Conservation (phyloP, 1,140 invertebrate species). For the Ptiloglossa arizonensis region DNA sequence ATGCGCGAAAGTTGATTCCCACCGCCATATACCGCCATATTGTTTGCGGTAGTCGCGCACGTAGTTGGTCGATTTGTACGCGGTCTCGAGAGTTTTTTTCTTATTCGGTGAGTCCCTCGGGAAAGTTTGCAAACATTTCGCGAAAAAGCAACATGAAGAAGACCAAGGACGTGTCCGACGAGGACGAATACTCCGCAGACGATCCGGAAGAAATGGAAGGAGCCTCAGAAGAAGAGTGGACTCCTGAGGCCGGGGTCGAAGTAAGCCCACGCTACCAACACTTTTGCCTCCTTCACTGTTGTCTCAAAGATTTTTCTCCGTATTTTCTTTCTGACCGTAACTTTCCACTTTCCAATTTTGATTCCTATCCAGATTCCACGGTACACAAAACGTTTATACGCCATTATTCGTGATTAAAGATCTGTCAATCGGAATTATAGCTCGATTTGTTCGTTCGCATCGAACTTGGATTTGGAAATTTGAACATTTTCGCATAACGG, state of each 20-base stretch:
- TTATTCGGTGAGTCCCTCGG: slow-evolving; percentile 28
- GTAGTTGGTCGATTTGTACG: slow-evolving; percentile 48
- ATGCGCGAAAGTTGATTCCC: slow-evolving; percentile 46
- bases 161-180: slow-evolving; percentile 79
- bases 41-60: slow-evolving; percentile 71
- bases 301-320: background rate
- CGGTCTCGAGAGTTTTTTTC: slow-evolving; percentile 33
- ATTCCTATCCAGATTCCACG: background rate
- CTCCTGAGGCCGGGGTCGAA: slow-evolving; percentile 73
- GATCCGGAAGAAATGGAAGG: slow-evolving; percentile 80
- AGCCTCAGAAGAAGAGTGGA: slow-evolving; percentile 80
- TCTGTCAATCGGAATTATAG: slow-evolving; percentile 14
- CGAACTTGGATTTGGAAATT: background rate
- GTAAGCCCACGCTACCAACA: slow-evolving; percentile 63
- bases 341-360: no score
- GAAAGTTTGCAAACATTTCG: slow-evolving; percentile 75
- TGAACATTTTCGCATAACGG: background rate
- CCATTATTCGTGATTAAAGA: slow-evolving; percentile 8
- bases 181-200: slow-evolving; percentile 80
- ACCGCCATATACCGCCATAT: slow-evolving; percentile 69
- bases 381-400: background rate
- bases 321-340: background rate
- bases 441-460: background rate
- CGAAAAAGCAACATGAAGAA: slow-evolving; percentile 78
- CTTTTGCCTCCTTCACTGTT: slow-evolving; percentile 14